A percentile compares a stretch with the other conserved stretches of the same genome.
Evolutionary conservation across 2,797 vertebrate genomes (phyloP).

Genomic region (Heteromormyrus szaboi): DNA sequence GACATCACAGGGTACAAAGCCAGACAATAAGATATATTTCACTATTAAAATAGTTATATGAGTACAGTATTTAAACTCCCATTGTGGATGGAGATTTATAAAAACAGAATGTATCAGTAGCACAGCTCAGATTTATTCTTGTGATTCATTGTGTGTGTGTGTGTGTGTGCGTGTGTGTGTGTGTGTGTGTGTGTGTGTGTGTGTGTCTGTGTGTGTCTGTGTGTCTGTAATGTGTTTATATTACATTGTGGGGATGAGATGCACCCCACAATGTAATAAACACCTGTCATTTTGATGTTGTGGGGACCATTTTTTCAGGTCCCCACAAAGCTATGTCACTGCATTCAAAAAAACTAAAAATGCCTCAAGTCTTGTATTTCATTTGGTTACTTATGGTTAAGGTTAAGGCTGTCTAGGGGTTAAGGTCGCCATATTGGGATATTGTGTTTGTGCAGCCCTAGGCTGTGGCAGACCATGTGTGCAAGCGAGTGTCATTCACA

Average conservation of each 20-base stretch:
- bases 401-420: background rate
- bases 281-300: background rate
- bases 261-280: no score
- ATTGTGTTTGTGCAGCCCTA: background rate
- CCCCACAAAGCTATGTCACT: background rate
- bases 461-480: background rate
- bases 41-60: background rate
- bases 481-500: background rate
- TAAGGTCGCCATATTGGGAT: background rate
- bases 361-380: background rate
- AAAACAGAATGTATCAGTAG: background rate
- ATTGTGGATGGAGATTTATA: background rate
- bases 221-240: background rate
- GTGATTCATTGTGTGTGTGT: background rate
- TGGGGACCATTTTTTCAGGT: no score
- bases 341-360: background rate
- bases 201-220: background rate
- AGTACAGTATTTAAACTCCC: background rate
- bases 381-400: background rate
- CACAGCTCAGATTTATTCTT: background rate
- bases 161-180: background rate
- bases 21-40: background rate
- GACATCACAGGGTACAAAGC: background rate
- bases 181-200: background rate
- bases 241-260: background rate